phyloP scores from a whole-genome alignment of 2,113 vertebrate genomes.

The Myrmophylax atrothorax region DNA sequence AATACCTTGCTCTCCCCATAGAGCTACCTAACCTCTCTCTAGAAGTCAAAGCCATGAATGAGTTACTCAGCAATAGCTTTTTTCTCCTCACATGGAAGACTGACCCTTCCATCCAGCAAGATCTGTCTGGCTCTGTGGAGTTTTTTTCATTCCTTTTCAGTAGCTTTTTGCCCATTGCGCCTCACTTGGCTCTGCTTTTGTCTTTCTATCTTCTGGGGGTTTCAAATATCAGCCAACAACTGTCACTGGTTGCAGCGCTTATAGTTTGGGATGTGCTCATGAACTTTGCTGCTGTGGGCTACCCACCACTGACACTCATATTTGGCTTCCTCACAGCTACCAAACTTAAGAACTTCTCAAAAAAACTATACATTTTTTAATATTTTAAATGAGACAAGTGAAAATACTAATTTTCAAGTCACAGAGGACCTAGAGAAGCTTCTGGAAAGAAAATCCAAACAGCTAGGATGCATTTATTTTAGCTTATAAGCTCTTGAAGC shows the following conservation, averaged over 20 bases:
- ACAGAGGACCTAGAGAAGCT: neutral
- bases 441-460: neutral
- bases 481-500: neutral
- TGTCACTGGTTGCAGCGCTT: neutral
- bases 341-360: neutral
- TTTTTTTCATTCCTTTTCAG: neutral
- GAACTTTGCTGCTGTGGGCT: neutral
- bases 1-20: neutral
- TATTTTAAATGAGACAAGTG: neutral
- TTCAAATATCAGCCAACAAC: neutral
- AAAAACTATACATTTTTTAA: fast-evolving
- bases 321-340: neutral
- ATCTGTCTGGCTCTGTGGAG: neutral
- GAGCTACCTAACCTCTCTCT: neutral
- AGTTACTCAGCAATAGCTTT: neutral
- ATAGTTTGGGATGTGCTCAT: neutral
- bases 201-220: neutral
- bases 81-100: neutral
- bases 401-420: neutral
- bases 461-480: neutral
- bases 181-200: neutral
- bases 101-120: neutral
- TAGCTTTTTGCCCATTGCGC: neutral
- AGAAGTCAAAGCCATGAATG: neutral
- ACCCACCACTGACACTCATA: neutral